Base-by-base conservation (phyloP, 2,797 vertebrate genomes). In the Australoheros facetus region DNA sequence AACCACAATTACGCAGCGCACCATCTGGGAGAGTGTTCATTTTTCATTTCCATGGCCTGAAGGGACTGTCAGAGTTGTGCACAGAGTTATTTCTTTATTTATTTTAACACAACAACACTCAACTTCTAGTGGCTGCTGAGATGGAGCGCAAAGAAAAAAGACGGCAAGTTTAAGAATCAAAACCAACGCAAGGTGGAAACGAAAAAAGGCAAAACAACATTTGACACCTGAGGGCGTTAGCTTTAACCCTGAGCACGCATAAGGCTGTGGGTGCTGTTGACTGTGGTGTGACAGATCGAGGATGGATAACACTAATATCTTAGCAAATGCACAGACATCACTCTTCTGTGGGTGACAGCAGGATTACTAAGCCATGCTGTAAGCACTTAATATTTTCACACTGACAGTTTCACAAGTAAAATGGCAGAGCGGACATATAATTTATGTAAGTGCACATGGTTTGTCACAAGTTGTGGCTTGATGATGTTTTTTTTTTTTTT, bases 231-330 rank as follows among this genome's bases (percentile, higher is more conserved):
- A n/a, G 55, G 56, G 76, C 73, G 37, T 64, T 11, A 54, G 81
- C 45, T 84, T 90, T 90, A 87, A 80, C 78, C 77, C 37, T 51
- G 71, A 73, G 81, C 57, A 4, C 64, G 34, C 59, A 78, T 76
- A 72, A 26, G 51, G 64, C 72, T 58, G 81, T 75, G 83, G 75
- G 37, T 75, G 80, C 73, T 75, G 82, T 76, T 77, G 81, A 89
- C 79, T 86, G 64, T 54, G 56, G 72, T 89, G 64, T 89, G 85
- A 90, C 87, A 81, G 75, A 85, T 4, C 80, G 75, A 85, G 79
- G 86, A 90, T 86, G 85, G 88, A 89, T 93, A 83, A 88, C 76
- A 79, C 81, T 90, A 91, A 92, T 88, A 90, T 86, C 87, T 85
- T 57, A 60, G 85, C 64, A 89, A 93, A 89, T 39, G 88, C 85